phyloP scores from a whole-genome alignment of 2,797 vertebrate genomes.

The Neomorphus geoffroyi region DNA sequence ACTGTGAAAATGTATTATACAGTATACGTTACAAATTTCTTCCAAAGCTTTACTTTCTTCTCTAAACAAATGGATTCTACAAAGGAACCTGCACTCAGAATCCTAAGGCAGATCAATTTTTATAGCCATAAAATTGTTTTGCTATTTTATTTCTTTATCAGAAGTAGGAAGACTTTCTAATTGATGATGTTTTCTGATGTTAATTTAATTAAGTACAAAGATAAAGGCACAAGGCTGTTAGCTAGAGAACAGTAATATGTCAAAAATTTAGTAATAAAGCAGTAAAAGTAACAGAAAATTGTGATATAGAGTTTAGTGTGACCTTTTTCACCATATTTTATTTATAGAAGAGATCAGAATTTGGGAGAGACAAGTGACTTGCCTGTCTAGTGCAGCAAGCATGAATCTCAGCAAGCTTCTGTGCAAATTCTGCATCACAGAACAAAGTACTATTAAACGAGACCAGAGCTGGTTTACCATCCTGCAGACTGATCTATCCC shows the following conservation, averaged over 20 bases:
- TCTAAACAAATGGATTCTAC: conserved; percentile 1
- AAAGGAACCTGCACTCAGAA: conserved; percentile 5
- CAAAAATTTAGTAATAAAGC: background rate
- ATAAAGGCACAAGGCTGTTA: conserved; percentile 27
- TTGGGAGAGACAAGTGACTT: background rate
- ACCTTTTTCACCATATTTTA: background rate
- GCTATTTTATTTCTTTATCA: conserved; percentile 23
- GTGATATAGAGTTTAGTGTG: background rate
- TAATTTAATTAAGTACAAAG: conserved; percentile 52
- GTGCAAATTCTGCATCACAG: background rate
- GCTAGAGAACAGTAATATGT: background rate
- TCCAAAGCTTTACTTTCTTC: background rate
- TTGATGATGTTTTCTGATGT: conserved; percentile 34
- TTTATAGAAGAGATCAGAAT: background rate
- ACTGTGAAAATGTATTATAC: background rate
- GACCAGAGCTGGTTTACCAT: background rate
- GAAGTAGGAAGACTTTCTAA: conserved; percentile 22
- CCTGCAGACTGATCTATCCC: background rate
- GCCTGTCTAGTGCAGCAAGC: background rate
- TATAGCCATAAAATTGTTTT: conserved; percentile 33
- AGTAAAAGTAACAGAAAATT: conserved; percentile 38
- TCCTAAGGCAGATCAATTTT: conserved; percentile 49
- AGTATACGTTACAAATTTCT: background rate
- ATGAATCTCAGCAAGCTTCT: background rate
- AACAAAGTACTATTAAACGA: background rate